Evolutionary conservation across 2,888 invertebrate species (phyloP), one percentile per base, ranked within the genome.

Genomic region (Caenorhabditis becei): DNA sequence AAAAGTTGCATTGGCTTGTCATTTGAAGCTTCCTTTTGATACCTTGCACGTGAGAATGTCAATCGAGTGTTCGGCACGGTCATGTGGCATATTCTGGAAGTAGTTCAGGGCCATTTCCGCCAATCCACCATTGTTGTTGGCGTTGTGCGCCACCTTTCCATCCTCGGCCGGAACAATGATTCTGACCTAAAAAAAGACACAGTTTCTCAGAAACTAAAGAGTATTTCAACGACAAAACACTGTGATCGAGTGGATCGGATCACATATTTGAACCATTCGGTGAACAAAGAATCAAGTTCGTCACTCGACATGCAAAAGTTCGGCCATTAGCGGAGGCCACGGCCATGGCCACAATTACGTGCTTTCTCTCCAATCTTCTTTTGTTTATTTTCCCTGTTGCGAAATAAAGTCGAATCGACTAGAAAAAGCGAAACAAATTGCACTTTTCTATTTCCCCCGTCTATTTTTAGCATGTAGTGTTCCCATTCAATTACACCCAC

Each of bases 21-120:
- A 41, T 3, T 2, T 16, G 18, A n/a, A 35, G 20, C 16, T 35
- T 51, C 47, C 24, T 18, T 47, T 51, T 26, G 41, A 41, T 62
- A 89, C 88, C 74, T 89, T 89, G 70, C 84, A 80, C 11, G 83
- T 83, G 18, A 89, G 71, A 10, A 80, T 26, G 16, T 89, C 88
- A 47, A 89, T 86, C 16, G 87, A 81, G 41, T 86, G 86, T 35
- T 89, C 89, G 24, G 77, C 82, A 20, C 88, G 70, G n/a, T 88
- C 88, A 59, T 84, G 83, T 54, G 80, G 87, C 56, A 79, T 47
- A 41, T 78, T 74, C 74, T 86, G 85, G 70, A 89, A 89, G 80
- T 88, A 90, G 16, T 86, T 59, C 51, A 90, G 84, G 18, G 85
- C 86, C 67, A 83, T 79, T 51, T 86, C 83, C 23, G 86, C 87